A percentile compares a stretch with the other conserved stretches of the same genome.
Evolutionary conservation across 2,888 invertebrate species (phyloP).

Genomic region (Acrobasis consociella): DNA sequence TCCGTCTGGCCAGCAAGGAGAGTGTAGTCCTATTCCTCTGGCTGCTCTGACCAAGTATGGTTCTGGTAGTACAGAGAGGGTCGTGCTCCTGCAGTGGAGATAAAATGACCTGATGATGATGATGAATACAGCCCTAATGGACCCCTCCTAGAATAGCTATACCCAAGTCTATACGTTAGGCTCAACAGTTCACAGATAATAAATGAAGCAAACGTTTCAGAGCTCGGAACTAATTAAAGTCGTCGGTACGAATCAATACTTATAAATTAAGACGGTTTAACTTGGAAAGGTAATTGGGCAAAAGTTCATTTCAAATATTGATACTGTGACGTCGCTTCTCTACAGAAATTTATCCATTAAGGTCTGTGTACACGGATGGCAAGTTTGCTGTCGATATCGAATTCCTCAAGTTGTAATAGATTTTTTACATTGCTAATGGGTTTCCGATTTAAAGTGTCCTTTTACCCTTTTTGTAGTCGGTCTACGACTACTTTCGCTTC

Average conservation of each 20-base stretch:
- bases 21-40: too few relatives aligned
- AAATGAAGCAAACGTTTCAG: constrained; percentile 66
- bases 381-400: constrained; percentile 19
- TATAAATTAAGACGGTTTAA: constrained; percentile 74
- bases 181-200: constrained; percentile 58
- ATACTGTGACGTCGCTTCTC: constrained; percentile 49
- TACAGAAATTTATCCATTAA: constrained; percentile 42
- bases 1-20: too few relatives aligned
- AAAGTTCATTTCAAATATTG: constrained; percentile 73
- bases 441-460: constrained; percentile 17
- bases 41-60: too few relatives aligned
- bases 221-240: constrained; percentile 78
- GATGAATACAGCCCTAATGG: too few relatives aligned
- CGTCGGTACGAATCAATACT: constrained; percentile 72
- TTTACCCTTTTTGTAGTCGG: constrained; percentile 6
- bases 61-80: too few relatives aligned
- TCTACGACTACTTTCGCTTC: constrained; percentile 9
- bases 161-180: too few relatives aligned
- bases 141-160: too few relatives aligned
- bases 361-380: constrained; percentile 28
- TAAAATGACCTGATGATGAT: too few relatives aligned
- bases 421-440: constrained; percentile 19
- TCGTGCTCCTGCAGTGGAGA: too few relatives aligned
- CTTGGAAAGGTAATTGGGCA: constrained; percentile 74
- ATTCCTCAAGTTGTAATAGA: constrained; percentile 19